A percentile compares a stretch with the other conserved stretches of the same genome.
phyloP scores from a whole-genome alignment of 2,797 vertebrate genomes.

The Aselliscus stoliczkanus region DNA sequence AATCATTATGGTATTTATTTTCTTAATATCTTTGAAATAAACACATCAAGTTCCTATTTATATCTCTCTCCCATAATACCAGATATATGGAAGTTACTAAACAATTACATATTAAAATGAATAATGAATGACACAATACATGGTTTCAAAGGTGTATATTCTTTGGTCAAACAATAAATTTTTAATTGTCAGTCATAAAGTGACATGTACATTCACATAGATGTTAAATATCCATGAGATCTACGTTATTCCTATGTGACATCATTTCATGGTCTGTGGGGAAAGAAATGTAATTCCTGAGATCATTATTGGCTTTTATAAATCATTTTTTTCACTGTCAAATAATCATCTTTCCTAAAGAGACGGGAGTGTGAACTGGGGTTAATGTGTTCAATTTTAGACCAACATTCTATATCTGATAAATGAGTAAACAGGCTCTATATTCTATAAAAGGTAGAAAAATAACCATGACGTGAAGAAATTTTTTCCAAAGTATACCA shows the following conservation, averaged over 20 bases:
- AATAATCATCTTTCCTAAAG: neutral
- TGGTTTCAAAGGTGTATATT: slow-evolving; percentile 51
- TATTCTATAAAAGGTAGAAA: slow-evolving; percentile 30
- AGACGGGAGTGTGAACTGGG: slow-evolving; percentile 46
- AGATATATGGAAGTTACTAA: neutral
- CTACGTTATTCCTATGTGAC: slow-evolving; percentile 43
- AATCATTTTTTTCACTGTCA: neutral
- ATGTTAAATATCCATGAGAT: slow-evolving; percentile 42
- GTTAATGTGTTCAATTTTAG: neutral
- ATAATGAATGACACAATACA: neutral
- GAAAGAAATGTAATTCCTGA: slow-evolving; percentile 43
- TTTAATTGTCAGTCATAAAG: neutral
- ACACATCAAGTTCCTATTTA: neutral
- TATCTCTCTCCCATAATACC: neutral
- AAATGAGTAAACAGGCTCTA: neutral
- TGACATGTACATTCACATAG: slow-evolving; percentile 2
- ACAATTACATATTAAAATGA: neutral
- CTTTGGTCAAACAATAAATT: neutral
- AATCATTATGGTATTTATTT: neutral
- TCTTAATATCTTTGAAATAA: slow-evolving; percentile 24
- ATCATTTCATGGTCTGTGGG: neutral
- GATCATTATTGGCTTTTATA: neutral
- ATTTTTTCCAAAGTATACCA: neutral
- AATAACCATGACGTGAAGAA: neutral
- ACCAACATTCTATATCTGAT: neutral